Evolutionary conservation across 2,888 invertebrate species (phyloP).

Genomic region (Gari tellinella): DNA sequence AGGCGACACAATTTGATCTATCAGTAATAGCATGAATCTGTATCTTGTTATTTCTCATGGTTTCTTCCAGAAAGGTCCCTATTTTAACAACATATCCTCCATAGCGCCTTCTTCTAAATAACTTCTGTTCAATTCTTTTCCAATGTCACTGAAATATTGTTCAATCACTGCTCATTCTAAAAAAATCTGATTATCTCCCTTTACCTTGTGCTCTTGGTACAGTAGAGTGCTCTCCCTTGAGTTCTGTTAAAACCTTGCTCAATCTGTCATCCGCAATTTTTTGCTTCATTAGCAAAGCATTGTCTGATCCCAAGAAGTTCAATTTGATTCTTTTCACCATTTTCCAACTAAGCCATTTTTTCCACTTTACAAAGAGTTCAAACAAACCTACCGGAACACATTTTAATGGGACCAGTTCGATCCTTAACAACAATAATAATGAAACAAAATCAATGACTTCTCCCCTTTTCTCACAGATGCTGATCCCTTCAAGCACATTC

Average conservation of each 20-base stretch:
- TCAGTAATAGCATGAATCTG: too few species aligned
- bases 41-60: too few species aligned
- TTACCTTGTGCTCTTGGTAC: not conserved
- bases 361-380: not conserved
- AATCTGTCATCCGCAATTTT: not conserved
- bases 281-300: slow-evolving; percentile 10
- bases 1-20: too few species aligned
- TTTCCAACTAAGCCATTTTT: not conserved
- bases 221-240: not conserved
- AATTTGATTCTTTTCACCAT: not conserved
- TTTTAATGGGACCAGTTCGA: slow-evolving; percentile 22
- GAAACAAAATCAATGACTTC: slow-evolving; percentile 57
- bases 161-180: too few species aligned
- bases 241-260: not conserved
- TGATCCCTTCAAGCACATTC: slow-evolving; percentile 75
- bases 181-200: not conserved
- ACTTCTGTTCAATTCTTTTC: too few species aligned
- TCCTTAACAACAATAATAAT: slow-evolving; percentile 49
- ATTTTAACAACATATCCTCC: too few species aligned
- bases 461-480: slow-evolving; percentile 29
- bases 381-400: slow-evolving; percentile 32
- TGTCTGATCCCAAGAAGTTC: slow-evolving; percentile 9
- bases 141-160: too few species aligned
- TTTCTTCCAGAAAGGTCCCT: too few species aligned
- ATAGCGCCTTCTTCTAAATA: too few species aligned